A percentile compares a stretch with the other conserved stretches of the same genome.
Evolutionary conservation across 2,888 invertebrate species (phyloP).

Genomic region (Entomobrya proxima): DNA sequence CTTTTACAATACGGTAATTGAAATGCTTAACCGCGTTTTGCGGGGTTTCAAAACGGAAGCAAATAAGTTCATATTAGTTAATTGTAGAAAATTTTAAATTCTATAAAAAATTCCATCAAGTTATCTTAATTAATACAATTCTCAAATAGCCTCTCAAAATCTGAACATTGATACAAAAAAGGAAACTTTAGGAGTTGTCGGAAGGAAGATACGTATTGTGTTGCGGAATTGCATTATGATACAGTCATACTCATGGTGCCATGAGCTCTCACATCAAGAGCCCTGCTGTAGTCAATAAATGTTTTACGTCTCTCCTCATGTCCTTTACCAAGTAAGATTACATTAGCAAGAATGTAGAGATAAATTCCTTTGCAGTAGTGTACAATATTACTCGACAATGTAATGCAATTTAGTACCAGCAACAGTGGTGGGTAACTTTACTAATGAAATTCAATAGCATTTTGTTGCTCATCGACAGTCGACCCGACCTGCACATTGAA

Average conservation of each 20-base stretch:
- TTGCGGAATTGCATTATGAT: not conserved
- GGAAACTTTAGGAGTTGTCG: not conserved
- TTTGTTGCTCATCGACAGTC: constrained; percentile 40
- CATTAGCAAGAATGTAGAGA: not conserved
- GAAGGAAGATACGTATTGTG: not conserved
- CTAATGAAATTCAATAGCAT: constrained; percentile 43
- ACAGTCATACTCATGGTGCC: not conserved
- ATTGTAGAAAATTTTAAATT: too few species aligned
- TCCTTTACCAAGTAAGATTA: not conserved
- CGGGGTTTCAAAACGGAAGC: too few species aligned
- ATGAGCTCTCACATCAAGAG: not conserved
- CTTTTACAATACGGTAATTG: too few species aligned
- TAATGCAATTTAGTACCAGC: constrained; percentile 15
- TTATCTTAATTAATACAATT: too few species aligned
- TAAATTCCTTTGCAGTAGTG: not conserved
- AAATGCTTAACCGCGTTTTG: too few species aligned
- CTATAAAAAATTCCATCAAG: too few species aligned
- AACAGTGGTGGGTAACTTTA: constrained; percentile 4
- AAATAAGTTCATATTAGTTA: too few species aligned
- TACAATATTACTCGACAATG: not conserved
- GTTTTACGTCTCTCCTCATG: not conserved
- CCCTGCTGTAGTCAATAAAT: not conserved
- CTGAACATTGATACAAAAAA: not conserved
- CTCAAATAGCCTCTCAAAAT: too few species aligned
- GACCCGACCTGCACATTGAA: not conserved